phyloP scores from a whole-genome alignment of 2,888 invertebrate species.

The Drymonia ruficornis region DNA sequence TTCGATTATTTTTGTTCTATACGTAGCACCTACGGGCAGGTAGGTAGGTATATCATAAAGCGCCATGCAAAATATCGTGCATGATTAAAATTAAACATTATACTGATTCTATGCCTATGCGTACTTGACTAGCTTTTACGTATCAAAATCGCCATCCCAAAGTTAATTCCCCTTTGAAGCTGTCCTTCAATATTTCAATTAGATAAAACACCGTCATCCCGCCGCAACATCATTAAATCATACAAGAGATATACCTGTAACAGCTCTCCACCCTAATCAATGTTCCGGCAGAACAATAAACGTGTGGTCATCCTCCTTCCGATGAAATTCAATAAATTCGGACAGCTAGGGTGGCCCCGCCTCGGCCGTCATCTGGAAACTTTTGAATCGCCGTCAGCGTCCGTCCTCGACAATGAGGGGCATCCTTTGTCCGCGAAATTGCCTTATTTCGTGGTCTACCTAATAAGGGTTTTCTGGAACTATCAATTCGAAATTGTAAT shows the following conservation, averaged over 20 bases:
- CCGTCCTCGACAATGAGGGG: slow-evolving; percentile 55
- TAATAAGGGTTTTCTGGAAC: slow-evolving; percentile 78
- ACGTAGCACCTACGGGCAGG: too few relatives aligned
- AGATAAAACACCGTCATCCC: slow-evolving; percentile 26
- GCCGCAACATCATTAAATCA: slow-evolving; percentile 50
- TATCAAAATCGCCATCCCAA: background rate
- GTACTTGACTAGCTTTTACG: too few relatives aligned
- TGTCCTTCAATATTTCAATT: slow-evolving; percentile 36
- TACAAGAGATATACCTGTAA: slow-evolving; percentile 53
- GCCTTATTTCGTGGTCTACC: slow-evolving; percentile 74
- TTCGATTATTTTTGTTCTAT: too few relatives aligned
- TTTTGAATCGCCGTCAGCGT: slow-evolving; percentile 76
- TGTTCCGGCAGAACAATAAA: slow-evolving; percentile 69
- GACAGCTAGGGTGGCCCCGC: slow-evolving; percentile 60
- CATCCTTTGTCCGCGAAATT: slow-evolving; percentile 80
- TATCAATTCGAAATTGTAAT: slow-evolving; percentile 76
- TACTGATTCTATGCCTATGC: too few relatives aligned
- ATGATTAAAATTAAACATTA: too few relatives aligned
- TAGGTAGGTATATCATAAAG: too few relatives aligned
- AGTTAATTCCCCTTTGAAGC: slow-evolving; percentile 4
- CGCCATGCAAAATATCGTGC: too few relatives aligned
- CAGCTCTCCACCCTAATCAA: slow-evolving; percentile 66
- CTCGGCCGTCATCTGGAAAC: slow-evolving; percentile 69
- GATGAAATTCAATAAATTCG: slow-evolving; percentile 79
- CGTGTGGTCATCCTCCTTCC: slow-evolving; percentile 73